Evolutionary conservation across 2,113 vertebrate species (phyloP).

Genomic region (Megaceryle maxima): DNA sequence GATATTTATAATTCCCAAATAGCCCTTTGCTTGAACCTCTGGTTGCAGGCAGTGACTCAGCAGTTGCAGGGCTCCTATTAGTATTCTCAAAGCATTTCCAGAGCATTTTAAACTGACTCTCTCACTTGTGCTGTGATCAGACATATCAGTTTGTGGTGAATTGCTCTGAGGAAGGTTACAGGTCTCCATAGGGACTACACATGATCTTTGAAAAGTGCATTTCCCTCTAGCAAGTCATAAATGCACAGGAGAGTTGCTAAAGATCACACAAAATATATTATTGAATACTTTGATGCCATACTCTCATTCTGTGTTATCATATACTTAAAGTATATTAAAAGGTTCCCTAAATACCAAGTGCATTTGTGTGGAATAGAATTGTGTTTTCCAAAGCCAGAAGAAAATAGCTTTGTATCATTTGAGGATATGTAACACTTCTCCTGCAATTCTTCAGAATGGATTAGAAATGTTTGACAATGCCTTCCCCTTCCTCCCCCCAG

Average conservation of each 20-base stretch:
- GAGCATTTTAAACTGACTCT: background rate
- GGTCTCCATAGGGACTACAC: conserved; percentile 61
- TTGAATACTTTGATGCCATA: background rate
- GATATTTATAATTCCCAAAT: background rate
- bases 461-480: background rate
- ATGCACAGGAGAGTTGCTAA: conserved; percentile 47
- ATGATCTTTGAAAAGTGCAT: conserved; percentile 62
- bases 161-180: conserved; percentile 62
- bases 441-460: background rate
- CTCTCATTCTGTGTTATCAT: conserved; percentile 18
- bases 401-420: background rate
- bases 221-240: conserved; percentile 50
- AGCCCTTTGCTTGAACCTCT: background rate
- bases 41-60: conserved; percentile 3
- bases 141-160: conserved; percentile 22
- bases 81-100: background rate
- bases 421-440: background rate
- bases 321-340: conserved; percentile 35
- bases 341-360: conserved; percentile 43
- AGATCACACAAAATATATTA: conserved; percentile 58
- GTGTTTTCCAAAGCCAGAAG: conserved; percentile 1
- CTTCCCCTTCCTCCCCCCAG: background rate
- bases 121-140: conserved; percentile 31
- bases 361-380: background rate
- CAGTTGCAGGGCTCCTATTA: background rate